Conservation (phyloP, 2,113 vertebrate species). For the Myotis davidii region DNA sequence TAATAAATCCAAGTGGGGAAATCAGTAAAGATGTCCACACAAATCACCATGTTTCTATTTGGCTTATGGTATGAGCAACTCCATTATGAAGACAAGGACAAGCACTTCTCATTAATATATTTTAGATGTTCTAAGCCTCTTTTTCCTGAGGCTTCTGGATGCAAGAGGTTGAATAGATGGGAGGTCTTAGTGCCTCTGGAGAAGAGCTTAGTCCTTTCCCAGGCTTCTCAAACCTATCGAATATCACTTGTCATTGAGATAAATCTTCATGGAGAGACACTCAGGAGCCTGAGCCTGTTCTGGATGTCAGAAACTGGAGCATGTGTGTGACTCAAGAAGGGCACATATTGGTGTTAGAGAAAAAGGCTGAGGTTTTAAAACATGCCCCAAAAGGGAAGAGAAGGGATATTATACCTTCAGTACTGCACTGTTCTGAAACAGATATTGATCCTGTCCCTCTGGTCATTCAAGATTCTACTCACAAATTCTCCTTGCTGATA, state of each 20-base stretch:
- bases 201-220: constrained; percentile 35
- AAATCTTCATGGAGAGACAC: neutral
- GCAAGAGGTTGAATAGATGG: neutral
- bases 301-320: neutral
- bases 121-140: neutral
- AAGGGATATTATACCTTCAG: neutral
- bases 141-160: neutral
- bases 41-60: neutral
- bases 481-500: constrained; percentile 22
- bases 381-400: neutral
- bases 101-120: neutral
- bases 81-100: neutral
- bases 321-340: neutral
- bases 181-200: constrained; percentile 23
- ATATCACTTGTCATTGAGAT: neutral
- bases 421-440: neutral
- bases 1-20: constrained; percentile 6
- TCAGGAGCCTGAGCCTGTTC: neutral
- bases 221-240: neutral
- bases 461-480: constrained; percentile 26
- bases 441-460: neutral
- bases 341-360: neutral
- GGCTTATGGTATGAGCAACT: neutral
- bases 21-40: neutral
- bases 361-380: neutral